Evolutionary conservation across 2,797 vertebrate species (phyloP), one percentile per base, ranked within the genome.

Genomic region (Lithobates pipiens): DNA sequence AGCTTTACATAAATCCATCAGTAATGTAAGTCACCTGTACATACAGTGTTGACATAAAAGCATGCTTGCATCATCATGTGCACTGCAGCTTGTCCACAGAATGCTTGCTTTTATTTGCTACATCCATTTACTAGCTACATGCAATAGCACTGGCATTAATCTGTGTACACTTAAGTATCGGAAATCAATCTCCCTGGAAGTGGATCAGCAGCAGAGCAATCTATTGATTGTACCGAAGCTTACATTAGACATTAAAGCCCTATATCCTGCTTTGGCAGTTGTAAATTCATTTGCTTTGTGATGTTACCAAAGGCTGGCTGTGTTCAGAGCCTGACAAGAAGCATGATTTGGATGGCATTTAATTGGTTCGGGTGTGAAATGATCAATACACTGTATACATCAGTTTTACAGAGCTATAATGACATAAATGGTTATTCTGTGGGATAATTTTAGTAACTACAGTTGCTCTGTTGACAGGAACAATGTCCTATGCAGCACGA

Each of bases 1-100:
- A 93, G 95, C 95, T 92, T 96, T 96, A 92, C 94, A 96, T 95
- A 96, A 96, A 89, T 96, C 95, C 93, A 94, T 96, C 95, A 95
- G 93, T 95, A 96, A 95, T 95, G 95, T 96, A 94, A 96, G 95
- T 96, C 93, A 93, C 67, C 85, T 85, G 89, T 93, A 94, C 94
- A 95, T 95, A 93, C 93, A 93, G 73, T 88, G 88, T 90, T 81
- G 91, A 63, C 89, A 86, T 89, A 85, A 89, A 91, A 92, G 94
- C 95, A 95, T 95, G 95, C 89, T 90, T 91, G 92, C 76, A 61
- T 83, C 50, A 46, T 76, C 76, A 87, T 83, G 71, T 67, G 69
- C 63, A 67, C 81, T 69, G 85, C 76, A 80, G 81, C 81, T 80
- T 79, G 7, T 76, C 77, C 69, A 42, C 32, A 70, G 73, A 79